phyloP scores from a whole-genome alignment of 1,140 invertebrate genomes.

The Pogonomyrmex californicus region DNA sequence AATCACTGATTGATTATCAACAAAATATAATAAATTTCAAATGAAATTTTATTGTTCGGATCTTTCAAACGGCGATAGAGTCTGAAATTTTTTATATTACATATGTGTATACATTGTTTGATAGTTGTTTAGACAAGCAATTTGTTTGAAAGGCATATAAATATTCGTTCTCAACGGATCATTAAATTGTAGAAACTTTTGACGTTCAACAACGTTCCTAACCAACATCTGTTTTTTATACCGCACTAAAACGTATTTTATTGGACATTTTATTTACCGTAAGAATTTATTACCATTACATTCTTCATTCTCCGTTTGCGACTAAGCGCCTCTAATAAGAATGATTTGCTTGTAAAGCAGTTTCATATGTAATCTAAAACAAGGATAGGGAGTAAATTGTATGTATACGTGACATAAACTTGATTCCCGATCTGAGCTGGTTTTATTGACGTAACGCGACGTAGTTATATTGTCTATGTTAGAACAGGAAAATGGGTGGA shows the following conservation, averaged over 20 bases:
- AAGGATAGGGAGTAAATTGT: not conserved
- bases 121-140: not conserved
- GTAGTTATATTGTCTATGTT: slow-evolving; percentile 14
- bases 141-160: not conserved
- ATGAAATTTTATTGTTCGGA: not conserved
- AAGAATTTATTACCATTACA: slow-evolving; percentile 26
- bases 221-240: slow-evolving; percentile 24
- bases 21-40: not conserved
- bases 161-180: not conserved
- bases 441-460: slow-evolving; percentile 51
- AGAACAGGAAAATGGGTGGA: not conserved
- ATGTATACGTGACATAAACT: slow-evolving; percentile 24
- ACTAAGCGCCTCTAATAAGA: not conserved
- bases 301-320: not conserved
- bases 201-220: no score
- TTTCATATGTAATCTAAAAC: not conserved
- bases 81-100: not conserved
- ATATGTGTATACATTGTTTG: not conserved
- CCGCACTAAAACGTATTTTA: not conserved
- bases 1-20: not conserved
- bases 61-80: not conserved
- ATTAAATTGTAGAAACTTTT: slow-evolving; percentile 25
- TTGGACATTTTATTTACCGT: slow-evolving; percentile 12
- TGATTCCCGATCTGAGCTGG: slow-evolving; percentile 17
- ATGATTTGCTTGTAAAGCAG: slow-evolving; percentile 30